phyloP scores from a whole-genome alignment of 2,888 invertebrate species.

The Leptura quadrifasciata region DNA sequence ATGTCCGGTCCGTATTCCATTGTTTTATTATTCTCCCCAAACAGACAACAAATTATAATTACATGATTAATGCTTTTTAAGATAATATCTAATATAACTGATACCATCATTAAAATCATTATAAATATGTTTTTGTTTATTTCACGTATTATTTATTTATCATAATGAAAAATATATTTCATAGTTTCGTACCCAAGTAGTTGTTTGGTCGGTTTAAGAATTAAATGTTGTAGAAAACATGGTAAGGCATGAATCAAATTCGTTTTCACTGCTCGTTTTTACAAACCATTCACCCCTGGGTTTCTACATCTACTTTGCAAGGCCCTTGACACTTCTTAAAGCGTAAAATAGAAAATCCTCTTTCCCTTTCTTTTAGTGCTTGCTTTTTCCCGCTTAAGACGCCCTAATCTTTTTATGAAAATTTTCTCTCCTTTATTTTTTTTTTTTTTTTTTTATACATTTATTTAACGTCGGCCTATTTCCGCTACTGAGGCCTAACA shows the following conservation, averaged over 20 bases:
- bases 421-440: conserved; percentile 28
- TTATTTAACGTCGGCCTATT: too few species aligned
- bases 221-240: not conserved
- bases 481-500: too few species aligned
- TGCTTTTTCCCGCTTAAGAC: conserved; percentile 19
- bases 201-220: not conserved
- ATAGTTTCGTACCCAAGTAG: not conserved
- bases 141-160: too few species aligned
- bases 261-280: conserved; percentile 27
- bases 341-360: conserved; percentile 39
- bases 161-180: not conserved
- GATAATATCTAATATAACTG: too few species aligned
- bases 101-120: too few species aligned
- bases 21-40: too few species aligned
- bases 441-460: too few species aligned
- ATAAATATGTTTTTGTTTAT: too few species aligned
- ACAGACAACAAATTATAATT: too few species aligned
- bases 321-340: conserved; percentile 28
- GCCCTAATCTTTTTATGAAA: conserved; percentile 27
- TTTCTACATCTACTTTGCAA: conserved; percentile 32
- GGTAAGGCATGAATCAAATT: not conserved
- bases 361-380: conserved; percentile 22
- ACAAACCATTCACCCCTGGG: conserved; percentile 25
- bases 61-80: too few species aligned
- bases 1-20: too few species aligned